Percentiles rank a stretch among this genome's conserved stretches.
Evolutionary conservation across 1,140 invertebrate species (phyloP).

Genomic region (Holcopasites calliopsidis): DNA sequence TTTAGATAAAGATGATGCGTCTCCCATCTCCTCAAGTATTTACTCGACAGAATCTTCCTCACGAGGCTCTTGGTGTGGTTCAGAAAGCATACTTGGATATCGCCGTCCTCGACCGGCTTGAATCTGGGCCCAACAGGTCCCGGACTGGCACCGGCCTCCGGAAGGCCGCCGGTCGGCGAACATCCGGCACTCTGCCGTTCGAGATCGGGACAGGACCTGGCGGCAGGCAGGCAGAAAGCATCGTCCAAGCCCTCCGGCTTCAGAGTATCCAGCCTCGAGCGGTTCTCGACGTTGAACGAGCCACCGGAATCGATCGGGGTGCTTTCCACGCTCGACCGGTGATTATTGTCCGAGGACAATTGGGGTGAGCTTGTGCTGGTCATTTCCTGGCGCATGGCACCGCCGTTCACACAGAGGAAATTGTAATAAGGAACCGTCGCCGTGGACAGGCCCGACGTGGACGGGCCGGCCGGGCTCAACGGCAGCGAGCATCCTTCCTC

Average conservation of each 20-base stretch:
- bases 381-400: constrained; percentile 74
- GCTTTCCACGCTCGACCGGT: constrained; percentile 69
- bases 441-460: constrained; percentile 52
- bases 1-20: constrained; percentile 87
- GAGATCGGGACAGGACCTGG: constrained; percentile 77
- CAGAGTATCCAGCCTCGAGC: constrained; percentile 67
- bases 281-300: constrained; percentile 72
- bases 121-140: constrained; percentile 84
- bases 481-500: constrained; percentile 74
- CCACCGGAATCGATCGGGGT: constrained; percentile 75
- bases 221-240: constrained; percentile 78
- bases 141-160: constrained; percentile 78
- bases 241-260: constrained; percentile 77
- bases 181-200: constrained; percentile 74
- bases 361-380: constrained; percentile 76
- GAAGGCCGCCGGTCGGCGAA: constrained; percentile 70
- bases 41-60: constrained; percentile 90
- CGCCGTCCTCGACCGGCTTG: constrained; percentile 88
- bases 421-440: constrained; percentile 70
- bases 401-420: constrained; percentile 74
- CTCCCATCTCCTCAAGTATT: constrained; percentile 90
- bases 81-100: constrained; percentile 88
- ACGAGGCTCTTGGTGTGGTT: constrained; percentile 90
- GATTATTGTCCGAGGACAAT: constrained; percentile 59
- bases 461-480: constrained; percentile 70